phyloP scores from a whole-genome alignment of 2,888 invertebrate species.

The Alsophila aescularia region DNA sequence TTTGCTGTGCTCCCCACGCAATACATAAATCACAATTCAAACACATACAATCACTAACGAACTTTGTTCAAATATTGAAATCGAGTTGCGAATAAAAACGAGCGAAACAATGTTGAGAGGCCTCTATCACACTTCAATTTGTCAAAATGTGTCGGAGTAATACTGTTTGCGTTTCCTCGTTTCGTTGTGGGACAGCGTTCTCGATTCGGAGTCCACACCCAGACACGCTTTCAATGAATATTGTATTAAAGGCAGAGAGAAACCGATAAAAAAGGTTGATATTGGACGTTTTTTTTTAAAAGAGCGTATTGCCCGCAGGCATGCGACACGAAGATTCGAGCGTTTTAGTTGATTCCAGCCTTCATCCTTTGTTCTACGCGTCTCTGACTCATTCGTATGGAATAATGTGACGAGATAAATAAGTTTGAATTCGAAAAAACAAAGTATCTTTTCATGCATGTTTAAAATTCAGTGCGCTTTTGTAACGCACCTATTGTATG shows the following conservation, averaged over 20 bases:
- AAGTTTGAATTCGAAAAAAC: constrained; percentile 43
- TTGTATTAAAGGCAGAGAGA: constrained; percentile 57
- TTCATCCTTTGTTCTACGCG: constrained; percentile 54
- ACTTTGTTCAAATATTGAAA: constrained; percentile 71
- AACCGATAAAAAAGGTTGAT: constrained; percentile 53
- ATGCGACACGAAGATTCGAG: constrained; percentile 44
- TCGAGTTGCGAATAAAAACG: constrained; percentile 72
- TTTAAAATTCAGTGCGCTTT: constrained; percentile 29
- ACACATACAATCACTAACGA: constrained; percentile 76
- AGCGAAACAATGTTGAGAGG: constrained; percentile 61
- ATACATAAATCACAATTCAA: constrained; percentile 74
- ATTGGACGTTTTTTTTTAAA: constrained; percentile 48
- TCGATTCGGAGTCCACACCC: constrained; percentile 50
- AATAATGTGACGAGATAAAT: constrained; percentile 60
- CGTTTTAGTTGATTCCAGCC: constrained; percentile 49
- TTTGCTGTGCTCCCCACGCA: constrained; percentile 63
- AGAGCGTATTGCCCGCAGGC: constrained; percentile 43
- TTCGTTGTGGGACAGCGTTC: constrained; percentile 39
- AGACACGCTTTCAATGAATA: constrained; percentile 63
- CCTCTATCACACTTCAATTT: constrained; percentile 72
- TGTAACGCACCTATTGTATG: not conserved
- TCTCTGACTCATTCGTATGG: constrained; percentile 52
- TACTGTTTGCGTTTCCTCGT: constrained; percentile 56
- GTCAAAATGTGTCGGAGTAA: constrained; percentile 69
- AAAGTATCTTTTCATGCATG: constrained; percentile 31